These are phyloP conservation scores for Urechis unicinctus DNA, from an alignment of 2,888 invertebrate genomes.

Conservation along the genomic window DNA sequence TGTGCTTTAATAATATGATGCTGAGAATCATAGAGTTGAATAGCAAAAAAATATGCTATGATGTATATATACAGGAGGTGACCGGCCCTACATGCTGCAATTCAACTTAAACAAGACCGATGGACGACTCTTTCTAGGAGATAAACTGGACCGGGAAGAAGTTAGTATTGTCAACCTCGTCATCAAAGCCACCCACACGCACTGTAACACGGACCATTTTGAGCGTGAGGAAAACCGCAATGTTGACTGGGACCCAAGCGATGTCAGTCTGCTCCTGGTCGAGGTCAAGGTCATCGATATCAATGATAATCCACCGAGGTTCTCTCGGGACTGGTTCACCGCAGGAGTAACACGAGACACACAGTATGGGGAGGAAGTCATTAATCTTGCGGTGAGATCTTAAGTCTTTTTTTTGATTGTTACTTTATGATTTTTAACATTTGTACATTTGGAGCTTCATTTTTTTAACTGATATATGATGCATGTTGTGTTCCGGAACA, in stretches of 20 bases:
- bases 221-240: not conserved
- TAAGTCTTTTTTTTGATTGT: not conserved
- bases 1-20: no score
- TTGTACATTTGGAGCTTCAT: not conserved
- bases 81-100: constrained; percentile 19
- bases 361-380: constrained; percentile 68
- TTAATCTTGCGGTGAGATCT: constrained; percentile 23
- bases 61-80: constrained; percentile 23
- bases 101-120: constrained; percentile 29
- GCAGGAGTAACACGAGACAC: constrained; percentile 91
- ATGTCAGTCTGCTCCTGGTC: constrained; percentile 29
- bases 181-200: constrained; percentile 31
- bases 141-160: constrained; percentile 32
- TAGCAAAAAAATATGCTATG: no score
- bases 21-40: no score
- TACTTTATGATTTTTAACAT: not conserved
- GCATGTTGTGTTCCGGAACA: constrained; percentile 11
- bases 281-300: constrained; percentile 65
- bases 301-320: constrained; percentile 85
- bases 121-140: constrained; percentile 30
- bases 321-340: constrained; percentile 68
- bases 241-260: constrained; percentile 18
- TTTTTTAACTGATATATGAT: not conserved
- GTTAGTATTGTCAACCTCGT: constrained; percentile 11
- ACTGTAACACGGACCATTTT: constrained; percentile 22